Percentiles rank a stretch among this genome's conserved stretches.
Conservation (phyloP, 2,797 vertebrate genomes). For the Notolabrus celidotus region DNA sequence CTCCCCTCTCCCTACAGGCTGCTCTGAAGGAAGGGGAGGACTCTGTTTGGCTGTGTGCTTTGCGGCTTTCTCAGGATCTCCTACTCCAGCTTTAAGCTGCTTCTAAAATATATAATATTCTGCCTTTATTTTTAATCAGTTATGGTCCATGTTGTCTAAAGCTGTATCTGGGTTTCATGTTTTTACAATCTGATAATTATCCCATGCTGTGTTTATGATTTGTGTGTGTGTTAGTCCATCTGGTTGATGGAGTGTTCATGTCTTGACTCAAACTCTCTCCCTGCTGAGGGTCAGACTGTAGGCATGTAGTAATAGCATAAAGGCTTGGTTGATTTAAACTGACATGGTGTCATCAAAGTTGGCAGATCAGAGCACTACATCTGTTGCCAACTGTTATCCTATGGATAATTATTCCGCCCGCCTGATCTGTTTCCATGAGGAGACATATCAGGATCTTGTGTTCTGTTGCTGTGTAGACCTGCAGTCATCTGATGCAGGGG, state of each 20-base stretch:
- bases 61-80: no score
- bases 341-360: conserved; percentile 38
- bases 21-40: no score
- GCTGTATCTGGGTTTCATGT: neutral
- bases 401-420: conserved; percentile 24
- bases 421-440: conserved; percentile 35
- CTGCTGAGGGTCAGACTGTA: conserved; percentile 1
- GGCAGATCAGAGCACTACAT: conserved; percentile 46
- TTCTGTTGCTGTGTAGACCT: conserved; percentile 8
- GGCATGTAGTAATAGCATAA: conserved; percentile 31
- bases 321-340: conserved; percentile 37
- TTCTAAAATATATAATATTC: conserved; percentile 31
- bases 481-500: conserved; percentile 13
- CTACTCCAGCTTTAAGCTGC: no score
- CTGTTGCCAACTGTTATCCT: conserved; percentile 40
- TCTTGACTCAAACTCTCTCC: neutral
- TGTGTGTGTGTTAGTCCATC: no score
- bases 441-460: conserved; percentile 6
- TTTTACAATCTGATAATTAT: neutral
- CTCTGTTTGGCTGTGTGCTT: no score
- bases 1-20: no score
- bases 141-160: conserved; percentile 1
- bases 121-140: conserved; percentile 11
- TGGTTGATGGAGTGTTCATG: neutral
- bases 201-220: neutral